A percentile compares a stretch with the other conserved stretches of the same genome.
phyloP scores from a whole-genome alignment of 2,888 invertebrate genomes.

The Apodemia duryi region DNA sequence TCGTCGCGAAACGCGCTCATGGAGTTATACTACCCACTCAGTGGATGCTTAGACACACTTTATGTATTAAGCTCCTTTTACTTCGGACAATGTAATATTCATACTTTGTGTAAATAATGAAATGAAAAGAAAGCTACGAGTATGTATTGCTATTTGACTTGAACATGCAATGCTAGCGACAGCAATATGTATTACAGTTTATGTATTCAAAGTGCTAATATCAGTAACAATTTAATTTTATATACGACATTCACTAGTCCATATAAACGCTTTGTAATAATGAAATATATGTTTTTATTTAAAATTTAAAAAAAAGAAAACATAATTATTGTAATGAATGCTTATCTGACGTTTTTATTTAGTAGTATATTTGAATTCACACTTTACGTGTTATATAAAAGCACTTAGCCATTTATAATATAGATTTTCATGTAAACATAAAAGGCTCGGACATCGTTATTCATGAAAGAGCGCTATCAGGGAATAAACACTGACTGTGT shows the following conservation, averaged over 20 bases:
- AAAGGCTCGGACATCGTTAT: slow-evolving; percentile 23
- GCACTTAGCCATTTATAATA: slow-evolving; percentile 24
- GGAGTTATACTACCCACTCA: slow-evolving; percentile 73
- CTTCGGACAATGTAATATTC: slow-evolving; percentile 28
- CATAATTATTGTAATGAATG: no score
- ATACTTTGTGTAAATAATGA: not conserved
- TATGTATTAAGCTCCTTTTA: slow-evolving; percentile 41
- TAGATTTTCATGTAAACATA: slow-evolving; percentile 26
- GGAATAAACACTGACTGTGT: slow-evolving; percentile 25
- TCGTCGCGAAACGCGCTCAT: slow-evolving; percentile 74
- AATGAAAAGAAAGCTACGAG: no score
- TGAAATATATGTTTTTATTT: no score
- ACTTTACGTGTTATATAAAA: slow-evolving; percentile 8
- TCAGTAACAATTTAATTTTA: no score
- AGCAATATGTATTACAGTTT: no score
- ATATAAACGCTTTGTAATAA: no score
- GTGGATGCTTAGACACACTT: slow-evolving; percentile 58
- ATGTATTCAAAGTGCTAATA: no score
- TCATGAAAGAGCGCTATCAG: slow-evolving; percentile 24
- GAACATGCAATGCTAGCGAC: no score
- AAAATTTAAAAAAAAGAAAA: no score
- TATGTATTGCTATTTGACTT: no score
- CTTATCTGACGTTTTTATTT: not conserved
- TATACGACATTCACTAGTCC: no score
- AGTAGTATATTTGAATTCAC: not conserved